Evolutionary conservation across 2,888 invertebrate genomes (phyloP).

Genomic region (Latheticus oryzae): DNA sequence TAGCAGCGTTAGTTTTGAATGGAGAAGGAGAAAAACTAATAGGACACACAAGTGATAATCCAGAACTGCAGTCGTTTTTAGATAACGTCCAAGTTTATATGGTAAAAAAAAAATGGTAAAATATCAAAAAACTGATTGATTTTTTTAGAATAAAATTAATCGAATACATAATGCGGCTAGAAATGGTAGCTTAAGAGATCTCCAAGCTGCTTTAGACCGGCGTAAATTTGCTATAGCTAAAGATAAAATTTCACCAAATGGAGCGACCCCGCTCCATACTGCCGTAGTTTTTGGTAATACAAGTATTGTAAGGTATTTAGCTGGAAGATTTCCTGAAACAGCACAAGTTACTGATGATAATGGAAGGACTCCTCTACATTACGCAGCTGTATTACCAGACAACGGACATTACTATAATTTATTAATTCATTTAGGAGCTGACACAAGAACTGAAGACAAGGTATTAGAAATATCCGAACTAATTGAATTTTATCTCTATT

Average conservation of each 20-base stretch:
- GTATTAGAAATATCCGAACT: slow-evolving; percentile 67
- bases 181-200: slow-evolving; percentile 84
- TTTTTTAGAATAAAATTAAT: slow-evolving; percentile 84
- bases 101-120: slow-evolving; percentile 74
- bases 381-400: slow-evolving; percentile 85
- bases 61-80: slow-evolving; percentile 87
- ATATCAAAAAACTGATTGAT: too few relatives aligned
- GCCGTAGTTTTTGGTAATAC: slow-evolving; percentile 88
- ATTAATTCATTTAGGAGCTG: slow-evolving; percentile 86
- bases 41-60: slow-evolving; percentile 76
- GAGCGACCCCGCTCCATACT: slow-evolving; percentile 88
- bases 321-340: slow-evolving; percentile 88
- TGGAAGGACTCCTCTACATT: slow-evolving; percentile 89
- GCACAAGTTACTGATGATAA: slow-evolving; percentile 79
- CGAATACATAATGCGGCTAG: slow-evolving; percentile 88
- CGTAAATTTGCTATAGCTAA: slow-evolving; percentile 92
- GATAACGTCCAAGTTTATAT: slow-evolving; percentile 89
- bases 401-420: slow-evolving; percentile 90
- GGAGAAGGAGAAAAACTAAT: slow-evolving; percentile 86
- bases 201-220: slow-evolving; percentile 87
- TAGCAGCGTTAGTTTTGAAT: slow-evolving; percentile 88
- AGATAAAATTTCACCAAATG: slow-evolving; percentile 84
- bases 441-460: slow-evolving; percentile 84
- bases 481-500: slow-evolving; percentile 2
- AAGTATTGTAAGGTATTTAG: slow-evolving; percentile 79